Evolutionary conservation across 2,888 invertebrate genomes (phyloP).

Genomic region (Parasteatoda lunata): DNA sequence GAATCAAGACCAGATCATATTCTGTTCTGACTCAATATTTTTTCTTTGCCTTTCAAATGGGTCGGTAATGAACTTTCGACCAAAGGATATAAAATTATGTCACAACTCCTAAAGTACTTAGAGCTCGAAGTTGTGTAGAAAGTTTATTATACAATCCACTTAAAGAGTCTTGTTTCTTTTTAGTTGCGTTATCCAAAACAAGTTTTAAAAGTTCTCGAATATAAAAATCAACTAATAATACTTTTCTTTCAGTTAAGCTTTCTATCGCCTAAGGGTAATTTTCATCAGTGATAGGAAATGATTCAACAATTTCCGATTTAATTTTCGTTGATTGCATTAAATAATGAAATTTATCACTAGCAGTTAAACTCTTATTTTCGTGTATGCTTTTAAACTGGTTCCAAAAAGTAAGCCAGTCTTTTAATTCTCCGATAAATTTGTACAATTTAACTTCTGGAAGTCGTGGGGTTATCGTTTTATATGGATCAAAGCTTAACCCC

Average conservation of each 20-base stretch:
- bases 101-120: neutral
- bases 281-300: neutral
- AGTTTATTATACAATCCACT: neutral
- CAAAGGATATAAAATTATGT: neutral
- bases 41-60: neutral
- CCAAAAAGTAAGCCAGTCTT: neutral
- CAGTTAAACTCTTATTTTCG: neutral
- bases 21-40: neutral
- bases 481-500: too few relatives aligned
- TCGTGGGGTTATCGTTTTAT: too few relatives aligned
- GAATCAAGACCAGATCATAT: too few relatives aligned
- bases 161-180: neutral
- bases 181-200: neutral
- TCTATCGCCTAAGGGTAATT: neutral
- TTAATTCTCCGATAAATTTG: too few relatives aligned
- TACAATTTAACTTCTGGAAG: too few relatives aligned
- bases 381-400: neutral
- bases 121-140: neutral
- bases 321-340: neutral
- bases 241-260: neutral
- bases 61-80: slow-evolving; percentile 12
- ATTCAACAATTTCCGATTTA: neutral
- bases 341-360: neutral
- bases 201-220: neutral
- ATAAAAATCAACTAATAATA: neutral